These are phyloP conservation scores for Athetis lepigone DNA, from an alignment of 2,888 invertebrate genomes.

Conservation along the genomic window DNA sequence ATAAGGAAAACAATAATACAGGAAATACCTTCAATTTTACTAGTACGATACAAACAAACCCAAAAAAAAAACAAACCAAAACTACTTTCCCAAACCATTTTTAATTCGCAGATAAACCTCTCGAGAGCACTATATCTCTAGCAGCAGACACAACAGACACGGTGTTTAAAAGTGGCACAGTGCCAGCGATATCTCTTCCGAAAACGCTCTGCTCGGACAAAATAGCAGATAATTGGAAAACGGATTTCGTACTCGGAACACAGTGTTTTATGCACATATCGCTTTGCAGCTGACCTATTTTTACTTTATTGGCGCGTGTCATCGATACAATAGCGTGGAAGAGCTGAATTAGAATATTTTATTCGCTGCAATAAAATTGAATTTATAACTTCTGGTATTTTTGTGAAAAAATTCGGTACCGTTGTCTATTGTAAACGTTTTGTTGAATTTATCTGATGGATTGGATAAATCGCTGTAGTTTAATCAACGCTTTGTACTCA, in stretches of 20 bases:
- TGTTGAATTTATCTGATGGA: neutral
- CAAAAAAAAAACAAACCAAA: constrained; percentile 17
- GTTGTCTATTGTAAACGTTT: neutral
- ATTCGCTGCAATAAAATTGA: constrained; percentile 48
- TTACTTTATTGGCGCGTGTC: constrained; percentile 60
- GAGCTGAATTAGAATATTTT: constrained; percentile 59
- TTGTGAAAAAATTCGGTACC: neutral
- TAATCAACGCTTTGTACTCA: too few relatives aligned
- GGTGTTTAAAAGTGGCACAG: constrained; percentile 52
- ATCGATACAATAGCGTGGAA: constrained; percentile 56
- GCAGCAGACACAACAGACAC: constrained; percentile 37
- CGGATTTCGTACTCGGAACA: constrained; percentile 51
- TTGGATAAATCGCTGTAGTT: neutral
- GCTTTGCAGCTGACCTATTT: constrained; percentile 61
- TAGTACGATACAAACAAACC: neutral
- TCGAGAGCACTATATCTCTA: constrained; percentile 35
- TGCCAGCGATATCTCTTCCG: constrained; percentile 48
- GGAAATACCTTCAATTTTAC: too few relatives aligned
- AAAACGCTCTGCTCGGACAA: constrained; percentile 43
- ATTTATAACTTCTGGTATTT: constrained; percentile 39
- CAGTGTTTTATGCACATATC: constrained; percentile 56
- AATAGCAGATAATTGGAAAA: constrained; percentile 59
- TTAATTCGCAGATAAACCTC: constrained; percentile 38
- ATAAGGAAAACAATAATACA: neutral
- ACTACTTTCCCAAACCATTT: constrained; percentile 4